These are phyloP conservation scores for Ellobius talpinus DNA, from an alignment of 2,113 vertebrate species.

Conservation along the genomic window DNA sequence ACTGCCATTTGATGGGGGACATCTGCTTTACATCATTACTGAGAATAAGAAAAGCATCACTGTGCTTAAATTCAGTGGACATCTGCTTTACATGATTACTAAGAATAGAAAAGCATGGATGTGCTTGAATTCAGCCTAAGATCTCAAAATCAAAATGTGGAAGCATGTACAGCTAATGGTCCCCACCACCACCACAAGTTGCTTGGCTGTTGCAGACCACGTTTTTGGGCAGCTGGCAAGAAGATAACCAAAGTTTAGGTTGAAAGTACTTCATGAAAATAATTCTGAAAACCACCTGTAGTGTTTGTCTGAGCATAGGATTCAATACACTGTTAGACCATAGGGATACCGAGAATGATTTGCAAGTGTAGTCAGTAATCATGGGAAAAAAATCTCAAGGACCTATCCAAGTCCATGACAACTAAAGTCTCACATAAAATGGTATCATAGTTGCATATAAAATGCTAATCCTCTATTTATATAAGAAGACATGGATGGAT, in stretches of 20 bases:
- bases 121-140: neutral
- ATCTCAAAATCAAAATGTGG: neutral
- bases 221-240: neutral
- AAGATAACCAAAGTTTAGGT: neutral
- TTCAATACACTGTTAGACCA: neutral
- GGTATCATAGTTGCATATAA: neutral
- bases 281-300: neutral
- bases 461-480: neutral
- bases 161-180: neutral
- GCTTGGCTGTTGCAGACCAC: neutral
- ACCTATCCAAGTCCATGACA: neutral
- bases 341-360: neutral
- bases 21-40: slow-evolving; percentile 5
- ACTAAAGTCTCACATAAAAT: neutral
- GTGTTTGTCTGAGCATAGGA: neutral
- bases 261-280: neutral
- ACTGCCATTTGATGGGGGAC: neutral
- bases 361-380: neutral
- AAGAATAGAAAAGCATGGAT: neutral
- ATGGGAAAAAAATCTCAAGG: neutral
- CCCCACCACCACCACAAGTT: neutral
- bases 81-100: slow-evolving; percentile 4
- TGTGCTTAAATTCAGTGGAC: neutral
- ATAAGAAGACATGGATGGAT: neutral
- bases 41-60: neutral